phyloP scores from a whole-genome alignment of 2,797 vertebrate species.

The Alectoris magna region DNA sequence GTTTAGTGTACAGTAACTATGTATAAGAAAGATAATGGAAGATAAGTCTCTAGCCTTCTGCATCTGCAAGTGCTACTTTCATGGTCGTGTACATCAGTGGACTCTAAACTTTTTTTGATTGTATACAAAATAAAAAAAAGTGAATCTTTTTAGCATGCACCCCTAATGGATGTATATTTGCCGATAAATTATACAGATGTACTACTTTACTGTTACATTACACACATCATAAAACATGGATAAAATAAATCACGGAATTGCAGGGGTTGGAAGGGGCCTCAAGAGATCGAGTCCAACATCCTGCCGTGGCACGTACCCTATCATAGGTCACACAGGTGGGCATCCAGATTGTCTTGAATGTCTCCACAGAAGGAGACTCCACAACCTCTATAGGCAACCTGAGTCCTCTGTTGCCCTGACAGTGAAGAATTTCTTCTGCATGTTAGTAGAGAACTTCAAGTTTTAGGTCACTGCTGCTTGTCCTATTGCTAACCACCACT shows the following conservation, averaged over 20 bases:
- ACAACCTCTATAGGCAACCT: too few relatives aligned
- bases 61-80: background rate
- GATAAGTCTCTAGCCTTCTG: background rate
- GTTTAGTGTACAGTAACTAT: background rate
- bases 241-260: background rate
- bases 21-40: background rate
- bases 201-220: background rate
- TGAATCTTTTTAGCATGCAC: background rate
- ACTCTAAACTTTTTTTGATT: background rate
- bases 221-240: background rate
- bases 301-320: too few relatives aligned
- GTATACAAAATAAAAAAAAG: rapidly evolving
- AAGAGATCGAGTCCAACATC: too few relatives aligned
- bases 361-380: too few relatives aligned
- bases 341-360: too few relatives aligned
- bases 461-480: too few relatives aligned
- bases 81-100: background rate
- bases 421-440: too few relatives aligned
- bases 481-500: too few relatives aligned
- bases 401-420: too few relatives aligned
- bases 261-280: too few relatives aligned
- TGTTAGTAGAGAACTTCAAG: too few relatives aligned
- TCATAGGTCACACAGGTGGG: too few relatives aligned
- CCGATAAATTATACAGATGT: background rate
- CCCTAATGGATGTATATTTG: background rate